phyloP scores from a whole-genome alignment of 2,113 vertebrate genomes.

The Oryzias javanicus region DNA sequence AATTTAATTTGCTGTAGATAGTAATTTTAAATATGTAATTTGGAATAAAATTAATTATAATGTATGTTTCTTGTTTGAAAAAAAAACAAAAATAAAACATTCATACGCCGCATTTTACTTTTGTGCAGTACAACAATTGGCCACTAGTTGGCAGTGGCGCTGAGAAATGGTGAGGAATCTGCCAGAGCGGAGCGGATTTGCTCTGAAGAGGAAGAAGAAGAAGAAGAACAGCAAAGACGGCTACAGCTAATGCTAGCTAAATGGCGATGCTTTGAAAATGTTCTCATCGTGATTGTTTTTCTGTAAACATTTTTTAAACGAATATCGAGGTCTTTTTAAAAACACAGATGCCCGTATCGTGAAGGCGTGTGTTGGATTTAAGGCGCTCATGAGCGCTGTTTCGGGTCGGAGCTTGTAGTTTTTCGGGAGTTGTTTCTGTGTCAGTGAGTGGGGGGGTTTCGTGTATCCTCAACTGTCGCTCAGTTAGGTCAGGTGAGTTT shows the following conservation, averaged over 20 bases:
- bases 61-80: no score
- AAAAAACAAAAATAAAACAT: no score
- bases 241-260: slow-evolving; percentile 34
- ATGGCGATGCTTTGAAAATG: slow-evolving; percentile 16
- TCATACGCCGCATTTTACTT: no score
- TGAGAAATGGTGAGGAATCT: no score
- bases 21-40: no score
- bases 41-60: no score
- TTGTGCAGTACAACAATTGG: no score
- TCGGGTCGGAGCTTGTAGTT: neutral
- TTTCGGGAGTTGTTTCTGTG: slow-evolving; percentile 2
- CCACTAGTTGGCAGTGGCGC: no score
- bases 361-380: neutral
- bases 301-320: accelerated
- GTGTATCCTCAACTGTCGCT: slow-evolving; percentile 29
- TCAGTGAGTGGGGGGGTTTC: slow-evolving; percentile 5
- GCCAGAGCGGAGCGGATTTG: neutral
- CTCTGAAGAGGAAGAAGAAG: slow-evolving; percentile 37
- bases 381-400: neutral
- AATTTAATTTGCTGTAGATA: no score
- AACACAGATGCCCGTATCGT: accelerated
- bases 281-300: neutral
- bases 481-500: slow-evolving; percentile 33
- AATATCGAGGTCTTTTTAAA: no score
- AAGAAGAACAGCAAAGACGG: slow-evolving; percentile 30